phyloP scores from a whole-genome alignment of 2,888 invertebrate species.

The Lycaena phlaeas region DNA sequence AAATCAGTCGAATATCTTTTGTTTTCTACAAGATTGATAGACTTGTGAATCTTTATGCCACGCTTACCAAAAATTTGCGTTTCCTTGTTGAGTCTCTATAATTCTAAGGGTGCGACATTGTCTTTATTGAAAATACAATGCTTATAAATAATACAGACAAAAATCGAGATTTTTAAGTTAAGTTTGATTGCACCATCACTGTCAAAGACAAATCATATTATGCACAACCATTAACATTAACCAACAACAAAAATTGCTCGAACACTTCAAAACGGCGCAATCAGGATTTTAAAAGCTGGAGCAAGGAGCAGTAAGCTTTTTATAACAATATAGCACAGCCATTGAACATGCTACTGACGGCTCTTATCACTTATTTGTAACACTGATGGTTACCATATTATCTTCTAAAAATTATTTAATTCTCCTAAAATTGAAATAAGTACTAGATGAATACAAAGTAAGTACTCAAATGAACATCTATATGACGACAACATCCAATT shows the following conservation, averaged over 20 bases:
- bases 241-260: too few relatives aligned
- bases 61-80: too few relatives aligned
- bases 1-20: too few relatives aligned
- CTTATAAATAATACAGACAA: conserved; percentile 38
- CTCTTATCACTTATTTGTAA: conserved; percentile 25
- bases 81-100: too few relatives aligned
- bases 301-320: conserved; percentile 19
- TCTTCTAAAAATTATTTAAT: neutral
- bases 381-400: conserved; percentile 1
- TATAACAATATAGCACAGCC: conserved; percentile 44
- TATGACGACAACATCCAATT: conserved; percentile 7
- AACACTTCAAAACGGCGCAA: conserved; percentile 6
- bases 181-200: conserved; percentile 31
- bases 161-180: conserved; percentile 41
- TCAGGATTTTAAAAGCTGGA: conserved; percentile 13
- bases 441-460: conserved; percentile 1
- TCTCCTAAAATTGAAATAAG: conserved; percentile 6
- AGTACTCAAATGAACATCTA: conserved; percentile 3
- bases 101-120: too few relatives aligned
- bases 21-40: too few relatives aligned
- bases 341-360: conserved; percentile 44
- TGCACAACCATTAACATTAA: conserved; percentile 7
- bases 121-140: conserved; percentile 55
- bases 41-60: too few relatives aligned
- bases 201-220: conserved; percentile 5